Conservation (phyloP, 2,888 invertebrate species). For the Cataglyphis rosenhaueri region DNA sequence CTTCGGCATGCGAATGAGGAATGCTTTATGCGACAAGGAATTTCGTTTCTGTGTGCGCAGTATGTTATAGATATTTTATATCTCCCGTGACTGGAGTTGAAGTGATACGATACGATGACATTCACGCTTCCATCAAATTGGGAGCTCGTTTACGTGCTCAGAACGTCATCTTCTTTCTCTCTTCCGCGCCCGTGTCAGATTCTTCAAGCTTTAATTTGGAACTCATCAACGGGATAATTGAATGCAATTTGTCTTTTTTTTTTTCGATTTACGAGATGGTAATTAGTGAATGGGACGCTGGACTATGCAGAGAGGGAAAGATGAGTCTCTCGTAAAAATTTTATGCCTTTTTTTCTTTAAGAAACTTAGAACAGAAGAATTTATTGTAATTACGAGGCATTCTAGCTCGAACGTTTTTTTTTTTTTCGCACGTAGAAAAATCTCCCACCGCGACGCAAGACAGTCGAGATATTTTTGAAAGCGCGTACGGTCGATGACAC, state of each 20-base stretch:
- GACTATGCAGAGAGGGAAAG: background rate
- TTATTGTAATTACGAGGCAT: background rate
- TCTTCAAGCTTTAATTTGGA: constrained; percentile 1
- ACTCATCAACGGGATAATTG: background rate
- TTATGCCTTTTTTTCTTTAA: background rate
- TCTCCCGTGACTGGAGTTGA: constrained; percentile 59
- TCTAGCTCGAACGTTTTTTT: background rate
- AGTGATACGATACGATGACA: background rate
- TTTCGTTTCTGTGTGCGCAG: constrained; percentile 48
- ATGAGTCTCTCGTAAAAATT: background rate
- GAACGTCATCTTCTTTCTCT: background rate
- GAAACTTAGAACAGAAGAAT: background rate
- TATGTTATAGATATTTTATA: constrained; percentile 55
- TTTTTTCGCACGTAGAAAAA: background rate
- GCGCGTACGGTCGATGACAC: constrained; percentile 4
- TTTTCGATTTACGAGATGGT: background rate
- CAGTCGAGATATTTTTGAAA: background rate
- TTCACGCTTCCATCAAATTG: background rate
- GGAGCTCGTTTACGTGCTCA: background rate
- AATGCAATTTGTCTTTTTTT: background rate
- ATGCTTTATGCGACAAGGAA: constrained; percentile 63
- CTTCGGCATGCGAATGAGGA: constrained; percentile 40
- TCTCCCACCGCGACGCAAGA: background rate
- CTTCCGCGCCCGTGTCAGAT: background rate
- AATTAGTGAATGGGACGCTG: background rate